Percentiles rank a stretch among this genome's conserved stretches.
Evolutionary conservation across 2,797 vertebrate genomes (phyloP).

Genomic region (Sebastes diploproa): DNA sequence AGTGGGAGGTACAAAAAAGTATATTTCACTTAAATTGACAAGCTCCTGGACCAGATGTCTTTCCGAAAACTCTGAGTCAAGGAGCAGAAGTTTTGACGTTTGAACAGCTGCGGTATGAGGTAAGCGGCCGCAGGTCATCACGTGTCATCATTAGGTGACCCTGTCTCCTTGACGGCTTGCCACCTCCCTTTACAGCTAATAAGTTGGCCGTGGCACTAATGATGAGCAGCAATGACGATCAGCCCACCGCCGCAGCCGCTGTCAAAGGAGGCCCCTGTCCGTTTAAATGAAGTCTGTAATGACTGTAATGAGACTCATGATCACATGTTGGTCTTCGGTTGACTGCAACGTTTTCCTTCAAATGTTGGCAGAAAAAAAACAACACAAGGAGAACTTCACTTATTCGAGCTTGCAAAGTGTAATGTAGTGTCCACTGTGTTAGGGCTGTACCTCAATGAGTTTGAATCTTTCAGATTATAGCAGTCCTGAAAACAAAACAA

Average conservation of each 20-base stretch:
- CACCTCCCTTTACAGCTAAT: conserved; percentile 57
- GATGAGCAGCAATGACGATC: conserved; percentile 72
- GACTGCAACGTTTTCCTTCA: conserved; percentile 30
- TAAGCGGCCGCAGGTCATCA: conserved; percentile 55
- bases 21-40: conserved; percentile 19
- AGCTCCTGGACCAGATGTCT: conserved; percentile 43
- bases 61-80: background rate
- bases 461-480: background rate
- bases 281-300: conserved; percentile 51
- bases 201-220: conserved; percentile 74
- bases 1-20: background rate
- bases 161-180: conserved; percentile 70
- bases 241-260: conserved; percentile 20
- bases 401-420: background rate
- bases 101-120: conserved; percentile 64
- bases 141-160: conserved; percentile 78
- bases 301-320: conserved; percentile 44
- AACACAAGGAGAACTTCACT: conserved; percentile 14
- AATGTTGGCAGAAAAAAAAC: conserved; percentile 9
- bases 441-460: background rate
- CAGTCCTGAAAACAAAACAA: background rate
- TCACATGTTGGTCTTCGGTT: background rate
- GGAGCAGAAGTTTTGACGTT: conserved; percentile 31
- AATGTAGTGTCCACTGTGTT: background rate
- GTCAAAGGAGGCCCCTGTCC: conserved; percentile 67